phyloP scores from a whole-genome alignment of 2,888 invertebrate species.

The Gymnoscelis rufifasciata region DNA sequence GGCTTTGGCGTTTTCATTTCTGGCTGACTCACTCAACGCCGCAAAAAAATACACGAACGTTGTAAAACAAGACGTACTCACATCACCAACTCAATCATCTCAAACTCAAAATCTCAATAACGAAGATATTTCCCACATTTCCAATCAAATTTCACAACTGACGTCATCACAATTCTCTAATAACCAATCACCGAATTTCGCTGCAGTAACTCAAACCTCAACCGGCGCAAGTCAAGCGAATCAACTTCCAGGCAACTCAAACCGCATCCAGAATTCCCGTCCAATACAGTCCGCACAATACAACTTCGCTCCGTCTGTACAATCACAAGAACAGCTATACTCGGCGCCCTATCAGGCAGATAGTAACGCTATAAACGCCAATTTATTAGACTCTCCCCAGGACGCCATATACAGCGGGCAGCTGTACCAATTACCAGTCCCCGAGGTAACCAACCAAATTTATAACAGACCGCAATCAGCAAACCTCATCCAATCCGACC shows the following conservation, averaged over 20 bases:
- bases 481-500: conserved; percentile 33
- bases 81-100: conserved; percentile 36
- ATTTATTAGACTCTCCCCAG: conserved; percentile 35
- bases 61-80: conserved; percentile 49
- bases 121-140: conserved; percentile 53
- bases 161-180: conserved; percentile 60
- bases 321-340: conserved; percentile 36
- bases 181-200: conserved; percentile 32
- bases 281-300: conserved; percentile 37
- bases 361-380: conserved; percentile 26
- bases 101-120: conserved; percentile 50
- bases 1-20: conserved; percentile 67
- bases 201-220: conserved; percentile 17
- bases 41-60: conserved; percentile 64
- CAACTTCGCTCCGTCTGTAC: conserved; percentile 33
- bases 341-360: conserved; percentile 38
- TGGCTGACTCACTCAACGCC: conserved; percentile 67
- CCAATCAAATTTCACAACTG: conserved; percentile 57
- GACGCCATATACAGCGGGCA: conserved; percentile 66
- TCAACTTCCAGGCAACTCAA: conserved; percentile 34
- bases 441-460: conserved; percentile 61
- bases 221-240: conserved; percentile 28
- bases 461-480: conserved; percentile 50
- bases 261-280: conserved; percentile 30
- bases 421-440: conserved; percentile 64